These are phyloP conservation scores for Cyclophora punctaria DNA, from an alignment of 2,888 invertebrate genomes.

Conservation along the genomic window DNA sequence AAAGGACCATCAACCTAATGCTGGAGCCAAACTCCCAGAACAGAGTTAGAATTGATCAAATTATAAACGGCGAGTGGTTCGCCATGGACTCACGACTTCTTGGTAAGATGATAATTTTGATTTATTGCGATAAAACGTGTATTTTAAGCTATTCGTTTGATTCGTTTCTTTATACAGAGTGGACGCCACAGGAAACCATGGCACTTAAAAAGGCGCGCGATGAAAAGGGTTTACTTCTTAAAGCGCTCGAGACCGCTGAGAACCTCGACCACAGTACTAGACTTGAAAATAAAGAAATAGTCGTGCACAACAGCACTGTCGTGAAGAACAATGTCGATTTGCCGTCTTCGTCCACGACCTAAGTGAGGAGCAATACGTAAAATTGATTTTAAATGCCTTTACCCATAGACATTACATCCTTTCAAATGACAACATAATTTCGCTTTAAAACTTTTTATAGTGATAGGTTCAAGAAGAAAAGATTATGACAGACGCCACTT, in stretches of 20 bases:
- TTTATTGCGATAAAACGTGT: too few species aligned
- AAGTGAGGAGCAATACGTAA: too few species aligned
- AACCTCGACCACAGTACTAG: constrained; percentile 6
- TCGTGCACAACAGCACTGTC: constrained; percentile 29
- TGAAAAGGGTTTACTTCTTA: constrained; percentile 37
- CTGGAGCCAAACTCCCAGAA: constrained; percentile 79
- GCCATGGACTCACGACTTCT: constrained; percentile 77
- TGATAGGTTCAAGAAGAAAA: neutral
- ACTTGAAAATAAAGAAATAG: constrained; percentile 20
- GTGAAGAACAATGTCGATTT: constrained; percentile 34
- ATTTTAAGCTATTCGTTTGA: neutral
- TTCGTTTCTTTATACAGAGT: constrained; percentile 36
- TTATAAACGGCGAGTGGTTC: constrained; percentile 77
- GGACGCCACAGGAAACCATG: constrained; percentile 54
- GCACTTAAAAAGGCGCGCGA: constrained; percentile 59
- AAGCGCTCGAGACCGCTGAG: constrained; percentile 27
- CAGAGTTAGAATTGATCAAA: constrained; percentile 76
- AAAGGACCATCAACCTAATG: constrained; percentile 75
- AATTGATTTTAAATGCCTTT: too few species aligned
- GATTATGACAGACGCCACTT: neutral
- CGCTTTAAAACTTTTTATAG: neutral
- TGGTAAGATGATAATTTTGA: constrained; percentile 29
- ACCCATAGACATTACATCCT: too few species aligned
- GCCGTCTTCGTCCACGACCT: constrained; percentile 31
- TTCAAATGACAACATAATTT: too few species aligned